Base-by-base conservation (phyloP, 2,888 invertebrate species). In the Leptinotarsa juncta region DNA sequence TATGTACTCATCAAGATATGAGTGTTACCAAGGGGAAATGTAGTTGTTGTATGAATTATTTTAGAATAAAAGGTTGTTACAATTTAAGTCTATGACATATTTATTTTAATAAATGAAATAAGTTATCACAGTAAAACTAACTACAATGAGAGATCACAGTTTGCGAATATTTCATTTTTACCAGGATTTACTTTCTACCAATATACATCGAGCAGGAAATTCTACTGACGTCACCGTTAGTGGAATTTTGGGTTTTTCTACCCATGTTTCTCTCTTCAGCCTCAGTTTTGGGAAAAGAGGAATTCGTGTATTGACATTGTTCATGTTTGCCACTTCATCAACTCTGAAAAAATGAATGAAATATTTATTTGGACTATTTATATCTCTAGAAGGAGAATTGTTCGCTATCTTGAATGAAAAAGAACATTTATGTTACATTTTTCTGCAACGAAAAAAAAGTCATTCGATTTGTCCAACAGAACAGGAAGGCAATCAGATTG, bases 241-340 rank as follows among this genome's bases (percentile, higher is more conserved):
- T 14, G 87, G 86, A 70, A 87, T 80, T 65, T 83, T 84, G 67
- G 84, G 76, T 69, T 83, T 81, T 51, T 82, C 82, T 20, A 81
- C 79, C 88, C 93, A 94, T 18, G 53, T 77, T 10, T 80, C 80
- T 73, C 88, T 82, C 12, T 83, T 82, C 57, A 88, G 81, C 71
- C 84, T 83, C 70, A 88, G 77, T 79, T 83, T 87, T 0, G 88
- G 88, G 80, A 86, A 86, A 18, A 87, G 73, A 0, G 87, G 88
- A 77, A 82, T 81, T 55, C 81, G 78, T 7, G 78, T 79, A 15
- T 78, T 75, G n/a, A 75, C 75, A 50, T 84, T 84, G 57, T 78
- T 83, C 60, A 83, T 81, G 5, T 84, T 85, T 12, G 82, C 85
- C 49, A 87, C 80, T 78, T 88, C 88, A 77, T 88, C 88, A 26